Evolutionary conservation across 1,140 invertebrate genomes (phyloP).

Genomic region (Tetramorium alpestre): DNA sequence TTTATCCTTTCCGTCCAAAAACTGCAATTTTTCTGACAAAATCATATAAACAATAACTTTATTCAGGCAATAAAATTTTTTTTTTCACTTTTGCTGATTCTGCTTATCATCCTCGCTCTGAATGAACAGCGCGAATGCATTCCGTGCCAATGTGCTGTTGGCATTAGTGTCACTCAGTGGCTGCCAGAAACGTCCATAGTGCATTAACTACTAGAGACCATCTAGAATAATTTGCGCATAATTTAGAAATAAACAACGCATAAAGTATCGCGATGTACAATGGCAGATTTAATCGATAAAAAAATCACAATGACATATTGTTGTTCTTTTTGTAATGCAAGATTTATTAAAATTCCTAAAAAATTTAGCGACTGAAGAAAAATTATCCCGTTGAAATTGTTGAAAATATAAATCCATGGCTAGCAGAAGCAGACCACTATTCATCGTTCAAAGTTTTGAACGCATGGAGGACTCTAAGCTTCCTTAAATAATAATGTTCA

Average conservation of each 20-base stretch:
- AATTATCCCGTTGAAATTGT: background rate
- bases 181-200: slow-evolving; percentile 69
- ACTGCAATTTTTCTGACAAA: background rate
- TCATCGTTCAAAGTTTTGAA: background rate
- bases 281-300: background rate
- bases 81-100: slow-evolving; percentile 4
- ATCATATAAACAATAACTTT: slow-evolving; percentile 2
- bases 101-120: slow-evolving; percentile 47
- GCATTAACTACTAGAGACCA: slow-evolving; percentile 65
- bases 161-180: slow-evolving; percentile 23
- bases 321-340: background rate
- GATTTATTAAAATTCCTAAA: background rate
- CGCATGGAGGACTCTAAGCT: background rate
- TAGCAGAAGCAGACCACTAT: background rate
- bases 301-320: background rate
- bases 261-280: slow-evolving; percentile 34
- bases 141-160: slow-evolving; percentile 20
- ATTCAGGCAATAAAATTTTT: background rate
- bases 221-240: slow-evolving; percentile 62
- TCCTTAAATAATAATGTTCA: background rate
- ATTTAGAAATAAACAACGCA: slow-evolving; percentile 66
- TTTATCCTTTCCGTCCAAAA: background rate
- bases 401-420: background rate
- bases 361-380: background rate
- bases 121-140: slow-evolving; percentile 62